Base-by-base conservation (phyloP, 2,797 vertebrate genomes). In the Pagetopsis macropterus region DNA sequence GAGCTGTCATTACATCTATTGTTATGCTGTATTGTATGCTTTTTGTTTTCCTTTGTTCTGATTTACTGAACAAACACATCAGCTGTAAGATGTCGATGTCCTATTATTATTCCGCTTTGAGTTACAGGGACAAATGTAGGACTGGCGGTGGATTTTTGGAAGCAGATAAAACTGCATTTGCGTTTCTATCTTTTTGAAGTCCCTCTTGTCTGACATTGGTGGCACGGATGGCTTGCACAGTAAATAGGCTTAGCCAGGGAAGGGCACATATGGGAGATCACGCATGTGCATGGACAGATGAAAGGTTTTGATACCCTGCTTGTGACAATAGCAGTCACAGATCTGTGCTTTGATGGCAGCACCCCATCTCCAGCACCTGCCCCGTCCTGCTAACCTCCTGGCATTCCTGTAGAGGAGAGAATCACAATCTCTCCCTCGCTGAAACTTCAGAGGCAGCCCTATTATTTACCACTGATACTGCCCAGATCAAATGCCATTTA, bases 211-310 rank as follows among this genome's bases (percentile, higher is more conserved):
- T 85, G 79, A 87, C 78, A 76, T 67, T 66, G 76, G 78, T 69
- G 71, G 72, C 85, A 80, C 14, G 79, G 80, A 86, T 84, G 84
- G 75, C 70, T 81, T 85, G 76, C 81, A 84, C 74, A 83, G 79
- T 79, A 89, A 88, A 91, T 79, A 86, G 86, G 90, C 84, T 87
- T 79, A 75, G 81, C 79, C 50, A 23, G 70, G 70, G 76, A 73
- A 69, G 58, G 44, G 52, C 31, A 58, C 68, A 80, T 61, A 69
- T 78, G 70, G 65, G 46, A 74, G 66, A 69, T 66, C 70, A 66
- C 14, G 16, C 54, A 58, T 66, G 75, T 48, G 64, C 21, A 75
- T 31, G 51, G 71, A 40, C 66, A 85, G 85, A 90, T 90, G 85
- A 91, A 87, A 88, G 87, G 78, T 84, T 80, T 72, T 52, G 65